These are phyloP conservation scores for Phlogophora meticulosa DNA, from an alignment of 2,888 invertebrate genomes.

Conservation along the genomic window DNA sequence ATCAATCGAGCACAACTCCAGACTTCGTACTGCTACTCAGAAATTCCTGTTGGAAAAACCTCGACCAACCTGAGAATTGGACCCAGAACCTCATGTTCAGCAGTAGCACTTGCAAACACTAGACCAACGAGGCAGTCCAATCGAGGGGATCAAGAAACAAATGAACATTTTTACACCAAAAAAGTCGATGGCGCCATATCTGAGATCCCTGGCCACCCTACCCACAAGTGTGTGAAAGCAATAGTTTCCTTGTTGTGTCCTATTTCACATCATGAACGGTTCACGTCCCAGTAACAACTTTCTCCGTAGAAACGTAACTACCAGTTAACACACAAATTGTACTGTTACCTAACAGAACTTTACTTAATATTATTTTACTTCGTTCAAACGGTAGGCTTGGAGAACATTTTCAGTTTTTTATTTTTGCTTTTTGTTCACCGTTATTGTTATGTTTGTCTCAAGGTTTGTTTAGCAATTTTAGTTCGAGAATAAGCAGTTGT, in stretches of 20 bases:
- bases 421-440: neutral
- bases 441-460: constrained; percentile 7
- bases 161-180: neutral
- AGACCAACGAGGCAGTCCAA: too few relatives aligned
- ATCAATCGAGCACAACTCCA: too few relatives aligned
- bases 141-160: too few relatives aligned
- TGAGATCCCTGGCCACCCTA: constrained; percentile 46
- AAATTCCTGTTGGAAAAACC: too few relatives aligned
- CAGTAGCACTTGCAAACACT: too few relatives aligned
- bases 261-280: constrained; percentile 63
- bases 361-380: constrained; percentile 49
- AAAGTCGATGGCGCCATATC: too few relatives aligned
- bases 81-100: too few relatives aligned
- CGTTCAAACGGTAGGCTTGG: constrained; percentile 30
- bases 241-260: constrained; percentile 58
- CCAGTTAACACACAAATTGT: constrained; percentile 58
- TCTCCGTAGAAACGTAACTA: constrained; percentile 42
- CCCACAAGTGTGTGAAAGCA: constrained; percentile 56
- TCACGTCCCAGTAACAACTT: constrained; percentile 64
- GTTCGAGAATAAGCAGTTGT: neutral
- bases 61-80: too few relatives aligned
- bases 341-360: constrained; percentile 32
- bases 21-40: too few relatives aligned
- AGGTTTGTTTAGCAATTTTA: constrained; percentile 18
- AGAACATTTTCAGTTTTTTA: constrained; percentile 29